Base-by-base conservation (phyloP, 2,797 vertebrate genomes). In the Neosalanx taihuensis region DNA sequence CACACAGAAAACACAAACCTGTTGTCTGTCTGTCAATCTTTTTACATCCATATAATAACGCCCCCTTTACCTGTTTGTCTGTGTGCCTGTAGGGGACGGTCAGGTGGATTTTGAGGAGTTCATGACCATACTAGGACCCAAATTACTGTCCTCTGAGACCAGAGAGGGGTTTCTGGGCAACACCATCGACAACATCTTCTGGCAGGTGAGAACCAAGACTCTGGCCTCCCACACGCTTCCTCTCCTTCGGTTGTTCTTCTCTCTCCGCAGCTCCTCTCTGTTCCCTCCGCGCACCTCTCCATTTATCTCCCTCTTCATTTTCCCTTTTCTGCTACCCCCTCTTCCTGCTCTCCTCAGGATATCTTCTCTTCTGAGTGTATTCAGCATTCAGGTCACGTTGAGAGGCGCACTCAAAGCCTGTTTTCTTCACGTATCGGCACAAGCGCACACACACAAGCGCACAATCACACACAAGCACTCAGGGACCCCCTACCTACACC, bases 81-180 rank as follows among this genome's bases (percentile, higher is more conserved):
- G 18, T 46, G 49, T 64, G 64, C 33, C 64, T 61, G 17, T 80
- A 97, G 95, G 96, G 70, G 96, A 98, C 1, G 96, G 96, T 73
- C 96, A 97, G 89, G 96, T 98, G 86, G 96, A 98, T 84, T 98
- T 98, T 74, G 96, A 98, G 76, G 96, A 98, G 89, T 98, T 98
- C 87, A 96, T 98, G 96, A 98, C 96, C 74, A 98, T 98, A 88
- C 94, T 98, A 75, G 96, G 96, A 49, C 96, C 96, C 49, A 98
- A 98, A 75, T 91, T 98, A 76, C 93, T 97, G 74, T 97, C 95
- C 0, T 95, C 95, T 0, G 96, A 97, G 89, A 96, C 94, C 81
- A 93, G 96, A 46, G 96, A 98, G 73, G 96, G 96, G 79, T 98
- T 97, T 87, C 93, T 97, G 73, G 96, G 96, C 73, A 97, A 93